Evolutionary conservation across 2,888 invertebrate genomes (phyloP).

Genomic region (Xanthorhoe designata): DNA sequence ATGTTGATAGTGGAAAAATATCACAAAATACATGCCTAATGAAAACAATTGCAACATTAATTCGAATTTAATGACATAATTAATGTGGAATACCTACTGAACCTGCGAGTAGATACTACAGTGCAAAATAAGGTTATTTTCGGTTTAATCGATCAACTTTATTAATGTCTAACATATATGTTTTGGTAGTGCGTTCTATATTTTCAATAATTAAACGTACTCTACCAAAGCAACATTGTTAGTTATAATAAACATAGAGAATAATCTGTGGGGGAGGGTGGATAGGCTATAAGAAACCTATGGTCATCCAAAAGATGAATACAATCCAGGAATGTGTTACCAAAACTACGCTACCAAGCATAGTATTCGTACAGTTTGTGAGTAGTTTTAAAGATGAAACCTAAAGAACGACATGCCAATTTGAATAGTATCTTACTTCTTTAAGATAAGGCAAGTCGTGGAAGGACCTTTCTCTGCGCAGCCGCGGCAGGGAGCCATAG

Average conservation of each 20-base stretch:
- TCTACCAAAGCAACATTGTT: background rate
- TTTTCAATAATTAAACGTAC: background rate
- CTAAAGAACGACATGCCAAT: constrained; percentile 64
- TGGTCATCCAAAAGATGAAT: no score
- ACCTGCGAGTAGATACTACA: background rate
- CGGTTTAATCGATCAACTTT: background rate
- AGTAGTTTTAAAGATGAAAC: constrained; percentile 23
- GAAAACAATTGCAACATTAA: constrained; percentile 19
- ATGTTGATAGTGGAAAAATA: constrained; percentile 15
- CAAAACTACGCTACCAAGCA: constrained; percentile 12
- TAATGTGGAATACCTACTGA: constrained; percentile 13
- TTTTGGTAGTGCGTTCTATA: background rate
- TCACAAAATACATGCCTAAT: constrained; percentile 14
- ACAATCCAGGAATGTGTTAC: background rate
- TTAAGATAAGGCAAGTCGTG: constrained; percentile 91
- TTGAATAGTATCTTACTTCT: constrained; percentile 88
- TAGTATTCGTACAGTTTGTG: constrained; percentile 13
- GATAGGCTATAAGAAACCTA: no score
- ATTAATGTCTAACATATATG: background rate
- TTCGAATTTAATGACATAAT: constrained; percentile 20
- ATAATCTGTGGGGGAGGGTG: no score
- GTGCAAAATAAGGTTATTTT: constrained; percentile 8
- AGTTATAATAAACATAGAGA: background rate
- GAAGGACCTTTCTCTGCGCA: constrained; percentile 91
- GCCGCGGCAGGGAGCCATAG: constrained; percentile 90